Evolutionary conservation across 2,113 vertebrate species (phyloP), one percentile per base, ranked within the genome.

Genomic region (Tychaedon coryphoeus): DNA sequence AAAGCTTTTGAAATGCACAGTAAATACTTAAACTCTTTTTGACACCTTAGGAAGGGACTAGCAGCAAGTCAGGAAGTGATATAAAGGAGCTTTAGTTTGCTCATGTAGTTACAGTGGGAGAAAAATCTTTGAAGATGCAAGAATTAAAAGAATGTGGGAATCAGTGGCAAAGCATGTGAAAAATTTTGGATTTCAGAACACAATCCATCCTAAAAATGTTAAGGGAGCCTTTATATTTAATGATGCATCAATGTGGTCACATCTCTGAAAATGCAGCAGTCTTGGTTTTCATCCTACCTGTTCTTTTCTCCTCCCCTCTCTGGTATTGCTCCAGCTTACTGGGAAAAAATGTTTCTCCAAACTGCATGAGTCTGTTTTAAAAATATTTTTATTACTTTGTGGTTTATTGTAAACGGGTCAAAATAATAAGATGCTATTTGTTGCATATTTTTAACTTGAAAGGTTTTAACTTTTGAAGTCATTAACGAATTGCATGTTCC

Each of bases 161-260:
- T 85, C 14, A 4, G 8, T 38, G 77, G 50, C 36, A 12, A 70
- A 70, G 5, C 22, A 19, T n/a, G 12, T 48, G 50, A 45, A 88
- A 81, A 34, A 11, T 33, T n/a, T 45, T 33, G 14, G 17, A 6
- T 26, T 77, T 53, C 38, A 57, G 53, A 73, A 28, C 42, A 34
- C 9, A 38, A 20, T 34, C 8, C 17, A 33, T 43, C 19, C 9
- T 40, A 8, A 69, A 51, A 91, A n/a, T 42, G 5, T 23, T 64
- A n/a, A 69, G 24, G 12, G 9, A 80, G 36, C 24, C 24, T 65
- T 56, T 56, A 2, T 19, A 4, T 64, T 56, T 76, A 56, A 29
- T 5, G 25, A 13, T 54, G 8, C 0, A 1, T 64, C 13, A 8
- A 9, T 3, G 2, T 29, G 29, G 19, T 64, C 26, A 25, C 6